Base-by-base conservation (phyloP, 2,113 vertebrate genomes). In the Acanthochromis polyacanthus region DNA sequence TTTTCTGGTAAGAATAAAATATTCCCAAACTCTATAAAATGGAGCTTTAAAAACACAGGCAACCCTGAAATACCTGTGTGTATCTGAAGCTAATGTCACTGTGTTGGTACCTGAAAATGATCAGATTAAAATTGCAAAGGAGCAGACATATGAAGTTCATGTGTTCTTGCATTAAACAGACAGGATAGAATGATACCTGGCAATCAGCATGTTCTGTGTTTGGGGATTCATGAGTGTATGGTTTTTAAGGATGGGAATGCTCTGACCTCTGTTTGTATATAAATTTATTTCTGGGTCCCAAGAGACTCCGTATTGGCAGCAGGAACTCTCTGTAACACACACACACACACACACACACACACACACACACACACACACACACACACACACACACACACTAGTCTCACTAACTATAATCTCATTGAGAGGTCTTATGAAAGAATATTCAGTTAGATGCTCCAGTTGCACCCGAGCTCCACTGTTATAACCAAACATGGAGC, bases 401-500 rank as follows among this genome's bases (percentile, higher is more conserved):
- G 14, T 40, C 58, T 67, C 62, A 65, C 53, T 69, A 30, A 61
- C 38, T 28, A 22, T 80, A 82, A 83, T 90, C 81, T 75, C 56
- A 84, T 78, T 85, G 25, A 71, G 64, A 51, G 28, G 66, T 72
- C 71, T 82, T 74, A 69, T 66, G 76, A 88, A 81, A 66, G 68
- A 69, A 89, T 82, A 80, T 78, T 53, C 22, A 65, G 80, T 79
- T 84, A 46, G 80, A 84, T 80, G 65, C 81, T 86, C 75, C 63
- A 76, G 51, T 81, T 87, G 74, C 71, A 74, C 57, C 66, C 1
- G 23, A 60, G 69, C 60, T 78, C 50, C 68, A 45, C 48, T 12
- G 30, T 78, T 74, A 65, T 75, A 84, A 62, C 88, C 84, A 89
- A 90, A 90, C 55, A 90, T 86, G 87, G 90, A 84, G 78, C 3